phyloP scores from a whole-genome alignment of 37 sponge, comb jelly and placozoan genomes.

The Axinella damicornis region DNA sequence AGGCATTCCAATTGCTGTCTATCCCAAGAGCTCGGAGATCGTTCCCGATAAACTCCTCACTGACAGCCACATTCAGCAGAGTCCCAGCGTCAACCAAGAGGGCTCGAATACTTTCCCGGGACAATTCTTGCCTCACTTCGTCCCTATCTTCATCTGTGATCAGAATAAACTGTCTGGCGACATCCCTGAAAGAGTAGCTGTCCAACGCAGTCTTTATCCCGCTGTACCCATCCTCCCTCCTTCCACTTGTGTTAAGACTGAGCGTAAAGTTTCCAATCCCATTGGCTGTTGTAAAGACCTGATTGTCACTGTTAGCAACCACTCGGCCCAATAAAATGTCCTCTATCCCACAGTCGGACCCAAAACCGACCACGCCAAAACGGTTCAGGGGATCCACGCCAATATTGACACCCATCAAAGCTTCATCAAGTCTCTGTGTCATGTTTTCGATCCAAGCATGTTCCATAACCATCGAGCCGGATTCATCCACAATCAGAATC shows the following conservation, averaged over 20 bases:
- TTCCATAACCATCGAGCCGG: slow-evolving; percentile 84
- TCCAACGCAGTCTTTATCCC: slow-evolving; percentile 63
- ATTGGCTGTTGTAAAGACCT: slow-evolving; percentile 14
- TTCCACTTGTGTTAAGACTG: slow-evolving; percentile 37
- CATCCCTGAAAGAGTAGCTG: slow-evolving; percentile 16
- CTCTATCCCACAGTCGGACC: slow-evolving; percentile 9
- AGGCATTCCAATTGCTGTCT: slow-evolving; percentile 37
- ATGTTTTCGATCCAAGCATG: slow-evolving; percentile 77
- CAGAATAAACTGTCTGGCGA: slow-evolving; percentile 67
- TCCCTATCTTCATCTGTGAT: slow-evolving; percentile 82
- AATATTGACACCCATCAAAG: slow-evolving; percentile 37
- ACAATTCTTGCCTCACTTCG: slow-evolving; percentile 15
- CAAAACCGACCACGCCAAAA: slow-evolving; percentile 85
- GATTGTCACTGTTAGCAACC: background rate
- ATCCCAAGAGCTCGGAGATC: slow-evolving; percentile 51
- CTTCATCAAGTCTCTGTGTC: slow-evolving; percentile 44
- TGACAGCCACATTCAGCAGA: slow-evolving; percentile 69
- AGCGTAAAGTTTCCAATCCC: slow-evolving; percentile 4
- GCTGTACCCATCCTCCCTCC: slow-evolving; percentile 77
- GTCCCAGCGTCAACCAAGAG: background rate
- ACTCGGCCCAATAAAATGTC: slow-evolving; percentile 9
- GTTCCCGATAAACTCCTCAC: slow-evolving; percentile 34
- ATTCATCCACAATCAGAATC: slow-evolving; percentile 85
- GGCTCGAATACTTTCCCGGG: slow-evolving; percentile 16
- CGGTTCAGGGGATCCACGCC: slow-evolving; percentile 46